These are phyloP conservation scores for Melitaea athalia DNA, from an alignment of 2,888 invertebrate species.

Conservation along the genomic window DNA sequence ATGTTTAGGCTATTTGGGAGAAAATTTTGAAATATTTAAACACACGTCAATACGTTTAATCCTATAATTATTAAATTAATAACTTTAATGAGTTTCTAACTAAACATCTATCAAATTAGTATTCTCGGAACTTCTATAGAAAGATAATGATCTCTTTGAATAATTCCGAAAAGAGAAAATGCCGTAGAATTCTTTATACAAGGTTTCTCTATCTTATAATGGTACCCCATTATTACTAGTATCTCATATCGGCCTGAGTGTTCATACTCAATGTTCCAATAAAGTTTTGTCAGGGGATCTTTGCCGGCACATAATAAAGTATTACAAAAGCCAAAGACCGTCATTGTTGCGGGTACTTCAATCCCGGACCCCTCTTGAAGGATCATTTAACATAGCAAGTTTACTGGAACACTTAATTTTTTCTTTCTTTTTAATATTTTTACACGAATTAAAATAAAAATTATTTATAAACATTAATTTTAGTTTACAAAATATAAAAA, in stretches of 20 bases:
- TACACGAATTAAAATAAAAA: too few relatives aligned
- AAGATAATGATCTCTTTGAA: constrained; percentile 13
- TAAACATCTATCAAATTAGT: background rate
- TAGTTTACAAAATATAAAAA: too few relatives aligned
- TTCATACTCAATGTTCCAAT: constrained; percentile 79
- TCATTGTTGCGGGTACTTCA: constrained; percentile 82
- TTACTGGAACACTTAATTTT: constrained; percentile 25
- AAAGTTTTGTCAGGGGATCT: constrained; percentile 82
- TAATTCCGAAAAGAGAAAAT: constrained; percentile 18
- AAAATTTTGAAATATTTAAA: too few relatives aligned
- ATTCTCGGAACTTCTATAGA: background rate
- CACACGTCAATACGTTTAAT: too few relatives aligned
- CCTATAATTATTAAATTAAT: too few relatives aligned
- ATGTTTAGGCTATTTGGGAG: too few relatives aligned
- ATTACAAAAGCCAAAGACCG: constrained; percentile 82
- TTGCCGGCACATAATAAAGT: constrained; percentile 81
- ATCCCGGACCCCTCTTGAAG: constrained; percentile 62
- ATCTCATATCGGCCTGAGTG: constrained; percentile 70
- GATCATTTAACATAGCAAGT: constrained; percentile 49
- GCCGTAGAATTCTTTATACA: constrained; percentile 36
- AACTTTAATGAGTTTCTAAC: too few relatives aligned
- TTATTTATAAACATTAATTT: too few relatives aligned
- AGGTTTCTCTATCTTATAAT: constrained; percentile 60
- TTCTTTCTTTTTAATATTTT: background rate
- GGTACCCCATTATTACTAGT: constrained; percentile 67